Conservation (phyloP, 2,797 vertebrate genomes). For the Octomys mimax region DNA sequence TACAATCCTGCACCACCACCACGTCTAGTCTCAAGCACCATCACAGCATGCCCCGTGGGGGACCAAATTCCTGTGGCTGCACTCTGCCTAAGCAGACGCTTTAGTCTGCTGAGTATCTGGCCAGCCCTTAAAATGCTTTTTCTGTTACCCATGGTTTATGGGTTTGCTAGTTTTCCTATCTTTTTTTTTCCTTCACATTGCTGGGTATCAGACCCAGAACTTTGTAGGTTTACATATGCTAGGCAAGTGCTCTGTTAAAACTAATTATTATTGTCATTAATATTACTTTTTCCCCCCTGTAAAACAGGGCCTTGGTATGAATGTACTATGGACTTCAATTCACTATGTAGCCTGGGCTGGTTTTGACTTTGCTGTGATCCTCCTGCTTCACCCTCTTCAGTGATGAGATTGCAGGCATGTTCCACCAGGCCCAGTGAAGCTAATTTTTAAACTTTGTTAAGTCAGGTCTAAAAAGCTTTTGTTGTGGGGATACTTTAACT, state of each 20-base stretch:
- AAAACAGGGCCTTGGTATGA: neutral
- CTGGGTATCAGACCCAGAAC: neutral
- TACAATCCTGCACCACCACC: no score
- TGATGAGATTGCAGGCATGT: neutral
- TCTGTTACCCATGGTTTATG: neutral
- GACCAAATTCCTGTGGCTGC: no score
- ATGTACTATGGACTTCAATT: neutral
- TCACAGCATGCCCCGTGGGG: no score
- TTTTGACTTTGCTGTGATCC: neutral
- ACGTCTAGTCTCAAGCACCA: no score
- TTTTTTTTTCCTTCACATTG: neutral
- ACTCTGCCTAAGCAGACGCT: no score
- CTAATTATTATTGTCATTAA: neutral
- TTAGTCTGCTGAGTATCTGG: no score
- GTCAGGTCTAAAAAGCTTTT: neutral
- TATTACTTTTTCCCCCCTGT: neutral
- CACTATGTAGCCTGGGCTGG: neutral
- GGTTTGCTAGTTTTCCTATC: neutral
- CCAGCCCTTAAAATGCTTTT: neutral
- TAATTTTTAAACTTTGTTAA: slow-evolving; percentile 8
- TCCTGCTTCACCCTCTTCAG: neutral
- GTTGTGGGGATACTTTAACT: neutral
- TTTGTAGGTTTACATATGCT: neutral
- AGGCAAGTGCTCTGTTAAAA: neutral
- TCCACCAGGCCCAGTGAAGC: neutral